Percentiles rank a stretch among this genome's conserved stretches.
phyloP scores from a whole-genome alignment of 2,888 invertebrate species.

The Homarus gammarus region DNA sequence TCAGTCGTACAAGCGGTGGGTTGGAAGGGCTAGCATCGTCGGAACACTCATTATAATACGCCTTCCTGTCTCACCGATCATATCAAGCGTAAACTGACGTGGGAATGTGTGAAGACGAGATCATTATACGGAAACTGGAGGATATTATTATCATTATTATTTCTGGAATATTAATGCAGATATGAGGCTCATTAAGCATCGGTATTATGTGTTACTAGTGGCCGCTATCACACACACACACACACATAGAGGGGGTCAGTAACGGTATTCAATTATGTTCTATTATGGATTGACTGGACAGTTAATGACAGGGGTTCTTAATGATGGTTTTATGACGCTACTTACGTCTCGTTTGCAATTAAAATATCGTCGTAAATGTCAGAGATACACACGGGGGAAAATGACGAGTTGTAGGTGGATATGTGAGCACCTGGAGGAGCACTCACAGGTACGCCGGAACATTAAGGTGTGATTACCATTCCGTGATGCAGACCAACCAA shows the following conservation, averaged over 20 bases:
- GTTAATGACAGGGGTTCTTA: not conserved
- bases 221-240: too few relatives aligned
- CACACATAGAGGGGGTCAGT: too few relatives aligned
- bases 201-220: too few relatives aligned
- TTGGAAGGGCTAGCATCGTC: not conserved
- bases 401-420: not conserved
- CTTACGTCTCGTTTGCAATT: conserved; percentile 9
- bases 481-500: not conserved
- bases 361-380: conserved; percentile 15
- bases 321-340: not conserved
- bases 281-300: not conserved
- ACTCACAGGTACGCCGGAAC: not conserved
- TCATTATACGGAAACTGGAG: too few relatives aligned
- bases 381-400: not conserved
- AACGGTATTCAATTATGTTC: conserved; percentile 1
- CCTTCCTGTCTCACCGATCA: conserved; percentile 31
- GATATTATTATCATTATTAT: too few relatives aligned
- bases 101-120: too few relatives aligned
- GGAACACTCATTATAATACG: not conserved
- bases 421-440: not conserved
- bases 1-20: not conserved
- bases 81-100: conserved; percentile 22
- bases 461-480: not conserved
- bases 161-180: too few relatives aligned
- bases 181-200: too few relatives aligned